Evolutionary conservation across 2,113 vertebrate species (phyloP).

Genomic region (Alligator mississippiensis): DNA sequence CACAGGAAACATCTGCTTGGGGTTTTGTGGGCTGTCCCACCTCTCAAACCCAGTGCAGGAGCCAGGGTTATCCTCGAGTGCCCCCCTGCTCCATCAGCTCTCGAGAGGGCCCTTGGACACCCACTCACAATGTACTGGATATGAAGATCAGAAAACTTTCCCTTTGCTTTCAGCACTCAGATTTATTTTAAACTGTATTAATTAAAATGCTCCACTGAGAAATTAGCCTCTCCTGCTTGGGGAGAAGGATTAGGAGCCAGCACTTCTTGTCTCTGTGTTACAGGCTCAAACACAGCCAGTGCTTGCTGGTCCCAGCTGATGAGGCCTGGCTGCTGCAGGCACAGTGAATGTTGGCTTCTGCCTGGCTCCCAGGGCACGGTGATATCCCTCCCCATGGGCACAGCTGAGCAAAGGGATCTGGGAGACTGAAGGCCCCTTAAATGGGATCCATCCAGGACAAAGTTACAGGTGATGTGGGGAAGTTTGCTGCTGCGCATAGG

Average conservation of each 20-base stretch:
- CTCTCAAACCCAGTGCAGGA: not conserved
- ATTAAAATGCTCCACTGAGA: too few relatives aligned
- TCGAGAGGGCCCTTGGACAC: not conserved
- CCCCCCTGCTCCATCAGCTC: not conserved
- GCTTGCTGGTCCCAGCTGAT: not conserved
- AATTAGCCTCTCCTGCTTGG: not conserved
- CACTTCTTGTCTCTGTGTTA: not conserved
- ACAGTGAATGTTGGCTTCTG: not conserved
- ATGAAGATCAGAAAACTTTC: too few relatives aligned
- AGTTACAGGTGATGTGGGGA: not conserved
- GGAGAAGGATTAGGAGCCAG: not conserved
- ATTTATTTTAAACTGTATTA: not conserved
- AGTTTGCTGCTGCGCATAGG: not conserved
- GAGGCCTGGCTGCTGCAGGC: too few relatives aligned
- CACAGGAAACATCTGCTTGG: not conserved
- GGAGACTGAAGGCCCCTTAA: not conserved
- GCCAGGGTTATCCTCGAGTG: not conserved
- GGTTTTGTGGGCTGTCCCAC: not conserved
- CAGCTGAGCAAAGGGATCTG: not conserved
- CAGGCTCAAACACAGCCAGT: too few relatives aligned
- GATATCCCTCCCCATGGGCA: not conserved
- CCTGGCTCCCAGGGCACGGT: accelerated
- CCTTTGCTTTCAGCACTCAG: too few relatives aligned
- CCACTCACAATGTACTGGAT: not conserved
- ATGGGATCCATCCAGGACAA: not conserved